A percentile compares a stretch with the other conserved stretches of the same genome.
phyloP scores from a whole-genome alignment of 2,888 invertebrate genomes.

The Macaria liturata region DNA sequence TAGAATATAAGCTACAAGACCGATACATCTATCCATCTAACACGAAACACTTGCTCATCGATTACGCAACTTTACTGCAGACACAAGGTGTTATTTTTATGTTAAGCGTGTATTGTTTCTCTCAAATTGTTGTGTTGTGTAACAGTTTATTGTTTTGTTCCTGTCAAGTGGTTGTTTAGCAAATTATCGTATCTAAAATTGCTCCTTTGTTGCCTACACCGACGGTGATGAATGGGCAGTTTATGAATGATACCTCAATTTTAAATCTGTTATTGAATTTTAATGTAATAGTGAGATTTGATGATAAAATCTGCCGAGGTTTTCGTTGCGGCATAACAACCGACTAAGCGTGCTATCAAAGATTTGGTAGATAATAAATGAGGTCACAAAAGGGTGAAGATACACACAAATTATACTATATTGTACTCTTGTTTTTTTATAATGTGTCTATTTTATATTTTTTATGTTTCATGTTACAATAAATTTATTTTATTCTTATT shows the following conservation, averaged over 20 bases:
- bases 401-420: too few relatives aligned
- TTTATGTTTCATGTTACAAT: too few relatives aligned
- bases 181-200: constrained; percentile 43
- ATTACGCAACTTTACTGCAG: constrained; percentile 27
- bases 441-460: too few relatives aligned
- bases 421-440: too few relatives aligned
- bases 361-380: too few relatives aligned
- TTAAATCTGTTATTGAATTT: constrained; percentile 7
- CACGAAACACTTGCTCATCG: constrained; percentile 7
- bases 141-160: constrained; percentile 41
- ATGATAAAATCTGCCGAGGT: too few relatives aligned
- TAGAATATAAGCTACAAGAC: background rate
- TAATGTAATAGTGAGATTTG: constrained; percentile 1
- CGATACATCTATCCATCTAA: too few relatives aligned
- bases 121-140: constrained; percentile 44
- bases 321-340: too few relatives aligned
- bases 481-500: too few relatives aligned
- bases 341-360: too few relatives aligned
- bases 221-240: constrained; percentile 22
- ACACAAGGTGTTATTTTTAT: constrained; percentile 35
- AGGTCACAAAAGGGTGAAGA: too few relatives aligned
- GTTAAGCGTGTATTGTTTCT: constrained; percentile 56
- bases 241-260: constrained; percentile 9
- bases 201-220: constrained; percentile 28
- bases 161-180: constrained; percentile 38